Evolutionary conservation across 2,888 invertebrate species (phyloP).

Genomic region (Scrobipalpa atriplicella): DNA sequence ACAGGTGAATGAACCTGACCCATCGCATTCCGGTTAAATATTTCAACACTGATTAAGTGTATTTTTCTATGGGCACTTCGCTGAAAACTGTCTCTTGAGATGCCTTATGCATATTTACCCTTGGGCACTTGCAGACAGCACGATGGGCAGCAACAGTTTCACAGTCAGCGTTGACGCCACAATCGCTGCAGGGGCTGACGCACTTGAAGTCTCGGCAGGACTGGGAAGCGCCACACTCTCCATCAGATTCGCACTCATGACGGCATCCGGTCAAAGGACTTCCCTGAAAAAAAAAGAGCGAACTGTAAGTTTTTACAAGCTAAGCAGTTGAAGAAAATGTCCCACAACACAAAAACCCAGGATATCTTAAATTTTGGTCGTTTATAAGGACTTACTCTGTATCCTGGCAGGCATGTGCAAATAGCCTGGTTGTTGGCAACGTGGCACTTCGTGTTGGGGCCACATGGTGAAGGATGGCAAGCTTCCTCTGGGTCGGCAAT

Average conservation of each 20-base stretch:
- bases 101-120: conserved; percentile 69
- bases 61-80: no score
- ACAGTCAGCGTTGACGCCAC: conserved; percentile 91
- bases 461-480: conserved; percentile 92
- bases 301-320: not conserved
- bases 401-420: conserved; percentile 90
- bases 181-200: conserved; percentile 88
- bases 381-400: conserved; percentile 64
- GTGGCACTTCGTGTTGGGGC: conserved; percentile 90
- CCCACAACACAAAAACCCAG: no score
- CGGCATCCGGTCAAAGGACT: conserved; percentile 90
- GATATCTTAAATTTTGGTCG: not conserved
- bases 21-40: no score
- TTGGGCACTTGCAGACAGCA: conserved; percentile 90
- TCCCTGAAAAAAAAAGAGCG: conserved; percentile 72
- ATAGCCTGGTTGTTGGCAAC: conserved; percentile 89
- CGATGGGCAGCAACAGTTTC: conserved; percentile 88
- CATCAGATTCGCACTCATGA: conserved; percentile 91
- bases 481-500: conserved; percentile 91
- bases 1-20: no score
- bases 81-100: not conserved
- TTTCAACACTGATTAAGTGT: no score
- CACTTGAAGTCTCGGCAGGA: conserved; percentile 90
- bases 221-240: conserved; percentile 87
- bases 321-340: no score